Percentiles rank a stretch among this genome's conserved stretches.
These are phyloP conservation scores for Drymonia ruficornis DNA, from an alignment of 2,888 invertebrate genomes.

Conservation along the genomic window DNA sequence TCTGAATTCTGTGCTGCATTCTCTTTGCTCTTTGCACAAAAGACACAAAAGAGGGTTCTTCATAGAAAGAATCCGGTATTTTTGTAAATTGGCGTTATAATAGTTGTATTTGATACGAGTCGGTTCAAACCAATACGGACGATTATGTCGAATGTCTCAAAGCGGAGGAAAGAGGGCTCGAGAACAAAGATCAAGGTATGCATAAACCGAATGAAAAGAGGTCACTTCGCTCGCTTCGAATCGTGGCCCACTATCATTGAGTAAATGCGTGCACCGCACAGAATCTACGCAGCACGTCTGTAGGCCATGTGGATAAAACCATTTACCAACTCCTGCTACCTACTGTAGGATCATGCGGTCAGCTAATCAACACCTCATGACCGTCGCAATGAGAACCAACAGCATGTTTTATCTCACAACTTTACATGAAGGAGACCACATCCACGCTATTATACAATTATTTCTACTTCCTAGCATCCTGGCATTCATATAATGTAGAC, in stretches of 20 bases:
- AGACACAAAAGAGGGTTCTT: slow-evolving; percentile 25
- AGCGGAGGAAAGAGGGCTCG: slow-evolving; percentile 77
- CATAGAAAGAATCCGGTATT: slow-evolving; percentile 25
- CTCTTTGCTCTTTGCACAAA: no score
- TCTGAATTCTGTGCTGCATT: no score
- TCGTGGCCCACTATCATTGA: slow-evolving; percentile 47
- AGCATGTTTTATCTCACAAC: no score
- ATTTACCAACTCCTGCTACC: background rate
- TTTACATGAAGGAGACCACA: no score
- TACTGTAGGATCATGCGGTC: background rate
- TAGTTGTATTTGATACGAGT: slow-evolving; percentile 23
- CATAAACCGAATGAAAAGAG: slow-evolving; percentile 35
- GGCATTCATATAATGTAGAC: no score
- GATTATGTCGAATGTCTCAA: slow-evolving; percentile 83
- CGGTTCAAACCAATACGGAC: slow-evolving; percentile 13
- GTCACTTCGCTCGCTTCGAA: no score
- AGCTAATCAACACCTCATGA: no score
- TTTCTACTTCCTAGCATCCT: no score
- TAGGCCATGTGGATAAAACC: no score
- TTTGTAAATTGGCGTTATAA: slow-evolving; percentile 39
- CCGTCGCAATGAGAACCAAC: no score
- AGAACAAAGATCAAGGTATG: slow-evolving; percentile 82
- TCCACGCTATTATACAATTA: no score
- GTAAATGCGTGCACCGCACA: slow-evolving; percentile 11
- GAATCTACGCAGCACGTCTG: background rate